Base-by-base conservation (phyloP, 2,797 vertebrate genomes). In the Anabas testudineus region DNA sequence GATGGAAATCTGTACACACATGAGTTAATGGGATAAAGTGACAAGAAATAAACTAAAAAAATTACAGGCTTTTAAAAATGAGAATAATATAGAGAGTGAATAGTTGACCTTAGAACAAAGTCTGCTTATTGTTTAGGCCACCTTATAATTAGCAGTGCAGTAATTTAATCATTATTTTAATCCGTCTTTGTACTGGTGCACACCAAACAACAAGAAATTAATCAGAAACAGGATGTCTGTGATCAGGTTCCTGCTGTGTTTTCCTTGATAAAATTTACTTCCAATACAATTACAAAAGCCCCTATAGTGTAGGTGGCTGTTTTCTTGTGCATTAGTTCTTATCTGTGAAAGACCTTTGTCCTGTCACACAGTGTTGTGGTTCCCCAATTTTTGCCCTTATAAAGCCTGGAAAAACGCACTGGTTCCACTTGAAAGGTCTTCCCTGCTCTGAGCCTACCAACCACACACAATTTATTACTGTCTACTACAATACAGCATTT, bases 401-500 rank as follows among this genome's bases (percentile, higher is more conserved):
- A 85, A 70, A 85, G 81, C 5, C 55, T 83, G 84, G 84, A 79
- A 83, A 76, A 64, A 74, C 66, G 3, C 6, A 26, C 24, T 46
- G 67, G 71, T 73, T 88, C 56, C 73, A 76, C 84, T 57, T 74
- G 32, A 80, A 58, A 59, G 57, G n/a, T 47, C 65, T 56, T 47
- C 32, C 42, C 57, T 13, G 39, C 24, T 28, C 67, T 70, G 48
- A 68, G 41, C 18, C 67, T 79, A 74, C 52, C 74, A 80, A 5
- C 54, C 12, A 12, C 43, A 68, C 36, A 62, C 65, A 71, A 76
- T 71, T 30, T 26, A 39, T 57, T 10, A 28, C 37, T 21, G 53
- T 28, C 22, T 7, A 8, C 36, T 37, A 63, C 58, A 69, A 67
- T 52, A 51, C 10, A 65, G 63, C 32, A 51, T 55, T 79, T 56